A percentile compares a stretch with the other conserved stretches of the same genome.
phyloP scores from a whole-genome alignment of 92 coral and sea anemone species.

The Metridium senile region DNA sequence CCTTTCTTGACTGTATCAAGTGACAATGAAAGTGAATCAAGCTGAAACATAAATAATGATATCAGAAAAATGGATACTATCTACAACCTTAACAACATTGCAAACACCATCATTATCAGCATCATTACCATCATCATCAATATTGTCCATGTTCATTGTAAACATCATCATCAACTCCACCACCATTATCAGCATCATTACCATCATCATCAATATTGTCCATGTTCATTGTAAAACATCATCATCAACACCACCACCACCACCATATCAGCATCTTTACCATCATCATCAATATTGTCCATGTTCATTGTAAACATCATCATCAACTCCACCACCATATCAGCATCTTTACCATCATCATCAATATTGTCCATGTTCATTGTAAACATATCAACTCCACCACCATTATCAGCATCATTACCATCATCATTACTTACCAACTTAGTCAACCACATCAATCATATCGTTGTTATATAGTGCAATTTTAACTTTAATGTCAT shows the following conservation, averaged over 20 bases:
- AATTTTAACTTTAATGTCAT: too few species aligned
- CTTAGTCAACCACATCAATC: too few species aligned
- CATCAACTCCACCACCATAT: too few species aligned
- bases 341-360: too few species aligned
- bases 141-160: background rate
- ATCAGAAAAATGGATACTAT: background rate
- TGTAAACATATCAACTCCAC: too few species aligned
- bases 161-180: background rate
- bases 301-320: too few species aligned
- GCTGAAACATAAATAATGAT: slow-evolving; percentile 4
- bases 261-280: background rate
- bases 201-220: background rate
- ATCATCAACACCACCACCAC: too few species aligned
- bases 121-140: background rate
- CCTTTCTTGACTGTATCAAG: slow-evolving; percentile 26
- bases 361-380: too few species aligned
- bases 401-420: too few species aligned
- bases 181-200: background rate
- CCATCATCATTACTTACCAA: too few species aligned
- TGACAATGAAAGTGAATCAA: slow-evolving; percentile 44
- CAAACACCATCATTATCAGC: background rate
- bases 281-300: background rate
- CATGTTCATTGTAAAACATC: background rate
- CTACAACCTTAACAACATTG: background rate
- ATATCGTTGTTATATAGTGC: too few species aligned